These are phyloP conservation scores for Cataglyphis cursor DNA, from an alignment of 2,888 invertebrate genomes.

Conservation along the genomic window DNA sequence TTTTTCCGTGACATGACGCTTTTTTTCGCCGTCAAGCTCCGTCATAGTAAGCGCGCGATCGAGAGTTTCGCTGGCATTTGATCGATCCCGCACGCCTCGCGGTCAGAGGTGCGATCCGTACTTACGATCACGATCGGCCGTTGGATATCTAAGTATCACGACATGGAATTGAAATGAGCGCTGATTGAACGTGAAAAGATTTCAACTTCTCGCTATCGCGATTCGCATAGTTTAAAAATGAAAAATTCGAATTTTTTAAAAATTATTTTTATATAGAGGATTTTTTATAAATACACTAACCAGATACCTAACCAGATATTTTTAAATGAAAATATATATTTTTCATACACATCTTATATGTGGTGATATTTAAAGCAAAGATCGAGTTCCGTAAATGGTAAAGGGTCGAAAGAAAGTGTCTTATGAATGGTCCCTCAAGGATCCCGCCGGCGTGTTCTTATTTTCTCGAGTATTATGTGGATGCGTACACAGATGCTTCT, in stretches of 20 bases:
- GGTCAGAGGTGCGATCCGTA: conserved; percentile 51
- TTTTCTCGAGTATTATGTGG: conserved; percentile 44
- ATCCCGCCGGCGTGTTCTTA: conserved; percentile 8
- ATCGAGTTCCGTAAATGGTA: background rate
- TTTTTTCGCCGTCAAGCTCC: conserved; percentile 32
- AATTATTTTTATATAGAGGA: background rate
- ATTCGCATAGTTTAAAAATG: background rate
- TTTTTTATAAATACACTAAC: background rate
- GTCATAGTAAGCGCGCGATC: conserved; percentile 19
- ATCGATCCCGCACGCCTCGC: conserved; percentile 45
- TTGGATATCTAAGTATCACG: conserved; percentile 28
- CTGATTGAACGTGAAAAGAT: background rate
- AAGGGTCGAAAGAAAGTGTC: conserved; percentile 9
- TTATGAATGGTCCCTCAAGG: conserved; percentile 5
- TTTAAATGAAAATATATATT: background rate
- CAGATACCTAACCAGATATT: too few species aligned
- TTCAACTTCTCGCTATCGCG: background rate
- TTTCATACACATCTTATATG: background rate
- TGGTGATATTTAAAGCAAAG: background rate
- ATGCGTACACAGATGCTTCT: conserved; percentile 28
- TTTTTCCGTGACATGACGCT: conserved; percentile 23
- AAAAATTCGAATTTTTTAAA: background rate
- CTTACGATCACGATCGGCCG: conserved; percentile 39
- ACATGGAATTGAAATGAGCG: conserved; percentile 26
- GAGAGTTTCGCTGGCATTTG: conserved; percentile 42